Evolutionary conservation across 2,797 vertebrate species (phyloP).

Genomic region (Emys orbicularis): DNA sequence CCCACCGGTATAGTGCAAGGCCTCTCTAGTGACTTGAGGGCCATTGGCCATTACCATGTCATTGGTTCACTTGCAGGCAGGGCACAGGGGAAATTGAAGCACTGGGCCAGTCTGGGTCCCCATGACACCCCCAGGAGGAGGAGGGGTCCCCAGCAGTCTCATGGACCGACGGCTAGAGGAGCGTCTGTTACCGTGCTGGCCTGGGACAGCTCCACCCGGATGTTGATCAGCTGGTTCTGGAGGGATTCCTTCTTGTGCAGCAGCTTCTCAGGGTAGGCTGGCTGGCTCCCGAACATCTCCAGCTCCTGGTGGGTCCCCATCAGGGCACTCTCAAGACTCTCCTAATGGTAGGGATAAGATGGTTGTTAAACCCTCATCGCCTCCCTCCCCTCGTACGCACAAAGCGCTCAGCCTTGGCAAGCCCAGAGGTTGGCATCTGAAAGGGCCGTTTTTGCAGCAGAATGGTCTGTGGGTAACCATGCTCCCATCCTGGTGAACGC

Average conservation of each 20-base stretch:
- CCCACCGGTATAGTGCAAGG: background rate
- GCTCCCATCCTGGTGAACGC: background rate
- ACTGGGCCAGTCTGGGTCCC: background rate
- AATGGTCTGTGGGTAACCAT: background rate
- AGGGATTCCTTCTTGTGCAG: conserved; percentile 93
- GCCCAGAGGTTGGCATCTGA: background rate
- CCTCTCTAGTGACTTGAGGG: too few species aligned
- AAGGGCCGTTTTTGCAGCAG: background rate
- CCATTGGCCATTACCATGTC: too few species aligned
- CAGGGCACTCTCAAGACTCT: conserved; percentile 93
- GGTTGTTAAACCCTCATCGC: accelerated
- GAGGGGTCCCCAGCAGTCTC: background rate
- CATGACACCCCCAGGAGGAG: background rate
- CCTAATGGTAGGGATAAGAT: conserved; percentile 77
- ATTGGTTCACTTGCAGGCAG: too few species aligned
- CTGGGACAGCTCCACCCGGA: conserved; percentile 95
- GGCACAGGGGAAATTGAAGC: background rate
- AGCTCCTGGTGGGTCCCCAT: conserved; percentile 96
- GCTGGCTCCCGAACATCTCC: conserved; percentile 92
- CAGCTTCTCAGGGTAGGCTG: conserved; percentile 89
- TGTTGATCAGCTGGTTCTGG: conserved; percentile 96
- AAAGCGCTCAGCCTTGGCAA: background rate
- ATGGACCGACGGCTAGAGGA: accelerated
- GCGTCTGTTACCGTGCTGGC: conserved; percentile 88
- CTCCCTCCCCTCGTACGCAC: background rate